Base-by-base conservation (phyloP, 2,888 invertebrate genomes). In the Gymnoscelis rufifasciata region DNA sequence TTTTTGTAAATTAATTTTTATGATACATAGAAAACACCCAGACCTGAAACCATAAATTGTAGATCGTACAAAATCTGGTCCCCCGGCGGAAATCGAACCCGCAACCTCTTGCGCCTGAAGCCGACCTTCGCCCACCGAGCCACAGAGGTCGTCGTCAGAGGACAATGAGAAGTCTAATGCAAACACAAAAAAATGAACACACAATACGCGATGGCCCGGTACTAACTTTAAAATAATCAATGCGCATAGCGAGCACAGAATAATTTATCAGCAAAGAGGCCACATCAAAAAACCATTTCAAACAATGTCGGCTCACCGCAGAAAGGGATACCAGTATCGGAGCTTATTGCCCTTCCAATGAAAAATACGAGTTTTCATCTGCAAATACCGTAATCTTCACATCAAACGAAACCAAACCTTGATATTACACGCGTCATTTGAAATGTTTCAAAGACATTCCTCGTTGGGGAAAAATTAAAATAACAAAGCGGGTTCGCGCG, bases 361-460 rank as follows among this genome's bases (percentile, higher is more conserved):
- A 82, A 83, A 83, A 83, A 80, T 80, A 81, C 76, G 56, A 54
- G 44, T 53, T 77, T 74, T 75, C 77, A 71, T 65, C 63, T 66
- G 60, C 73, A 69, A 79, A 80, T 78, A 75, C 78, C 75, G 74
- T 73, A 76, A 84, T 83, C 83, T 83, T 81, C 66, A 86, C 83
- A 84, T 86, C 84, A 86, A 87, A 86, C 83, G 73, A 71, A 67
- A 64, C 71, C 49, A 77, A 79, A 76, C 74, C 77, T 78, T 78
- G 74, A 82, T 84, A 84, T 87, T 86, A 82, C 83, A 86, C 79
- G 83, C 86, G 70, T 86, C 86, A 87, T 87, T 87, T 84, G 78
- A 84, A 75, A 74, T 74, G 74, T 80, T 74, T 86, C 87, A 87
- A 87, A 88, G 87, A 88, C 83, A 87, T 88, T 87, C 88, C 75